Evolutionary conservation across 1,140 invertebrate species (phyloP).

Genomic region (Ostrea denselamellosa): DNA sequence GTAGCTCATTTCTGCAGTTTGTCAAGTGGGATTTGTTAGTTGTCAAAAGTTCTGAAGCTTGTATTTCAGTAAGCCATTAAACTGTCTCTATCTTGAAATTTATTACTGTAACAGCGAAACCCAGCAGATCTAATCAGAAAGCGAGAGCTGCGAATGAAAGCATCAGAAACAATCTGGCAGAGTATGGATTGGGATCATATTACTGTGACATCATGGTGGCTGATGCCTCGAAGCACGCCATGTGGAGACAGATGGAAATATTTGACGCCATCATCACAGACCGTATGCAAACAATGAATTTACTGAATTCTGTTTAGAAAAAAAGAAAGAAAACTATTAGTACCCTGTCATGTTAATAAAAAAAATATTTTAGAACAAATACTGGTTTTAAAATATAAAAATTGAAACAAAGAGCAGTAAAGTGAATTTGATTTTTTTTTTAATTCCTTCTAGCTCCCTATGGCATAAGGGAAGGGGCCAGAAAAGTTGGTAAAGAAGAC

Average conservation of each 20-base stretch:
- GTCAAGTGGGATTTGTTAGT: no score
- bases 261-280: slow-evolving; percentile 87
- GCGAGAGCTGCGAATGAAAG: slow-evolving; percentile 89
- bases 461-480: slow-evolving; percentile 94
- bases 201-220: slow-evolving; percentile 94
- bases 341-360: no score
- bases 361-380: background rate
- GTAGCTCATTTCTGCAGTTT: no score
- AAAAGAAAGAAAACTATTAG: no score
- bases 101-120: slow-evolving; percentile 70
- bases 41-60: no score
- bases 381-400: background rate
- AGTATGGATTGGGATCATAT: slow-evolving; percentile 87
- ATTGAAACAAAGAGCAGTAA: no score
- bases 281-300: slow-evolving; percentile 85
- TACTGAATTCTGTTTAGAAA: background rate
- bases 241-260: slow-evolving; percentile 84
- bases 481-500: slow-evolving; percentile 85
- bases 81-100: background rate
- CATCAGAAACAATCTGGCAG: slow-evolving; percentile 89
- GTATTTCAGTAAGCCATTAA: no score
- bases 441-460: slow-evolving; percentile 88
- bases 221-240: slow-evolving; percentile 88
- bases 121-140: slow-evolving; percentile 81
- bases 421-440: no score